A percentile compares a stretch with the other conserved stretches of the same genome.
Evolutionary conservation across 30 jellyfish, hydroid and myxozoan species (phyloP).

Genomic region (Turritopsis rubra): DNA sequence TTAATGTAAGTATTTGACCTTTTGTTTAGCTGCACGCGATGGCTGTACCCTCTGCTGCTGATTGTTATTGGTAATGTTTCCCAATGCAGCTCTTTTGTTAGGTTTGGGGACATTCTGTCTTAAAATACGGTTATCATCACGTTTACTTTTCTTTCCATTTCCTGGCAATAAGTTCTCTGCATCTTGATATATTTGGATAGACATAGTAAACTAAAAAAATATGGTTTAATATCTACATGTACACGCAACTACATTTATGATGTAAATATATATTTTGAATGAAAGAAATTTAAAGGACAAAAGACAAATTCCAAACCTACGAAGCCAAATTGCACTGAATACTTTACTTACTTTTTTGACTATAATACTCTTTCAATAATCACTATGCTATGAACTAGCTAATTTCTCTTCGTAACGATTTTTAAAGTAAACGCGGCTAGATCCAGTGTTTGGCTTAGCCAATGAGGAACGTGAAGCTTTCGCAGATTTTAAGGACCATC

Average conservation of each 20-base stretch:
- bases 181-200: slow-evolving; percentile 37
- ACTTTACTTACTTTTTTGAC: neutral
- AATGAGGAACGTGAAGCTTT: slow-evolving; percentile 5
- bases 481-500: neutral
- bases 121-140: slow-evolving; percentile 32
- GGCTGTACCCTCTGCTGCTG: slow-evolving; percentile 87
- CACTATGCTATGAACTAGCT: neutral
- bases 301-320: neutral
- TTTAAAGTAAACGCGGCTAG: slow-evolving; percentile 45
- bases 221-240: no score
- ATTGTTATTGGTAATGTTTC: slow-evolving; percentile 49
- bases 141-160: slow-evolving; percentile 55
- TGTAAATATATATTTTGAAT: neutral
- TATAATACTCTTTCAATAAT: neutral
- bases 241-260: neutral
- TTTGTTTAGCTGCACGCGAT: slow-evolving; percentile 78
- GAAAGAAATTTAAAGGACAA: neutral
- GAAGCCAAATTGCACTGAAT: neutral
- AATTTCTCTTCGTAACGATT: neutral
- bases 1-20: no score
- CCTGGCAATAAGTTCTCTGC: slow-evolving; percentile 20
- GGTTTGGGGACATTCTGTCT: slow-evolving; percentile 69
- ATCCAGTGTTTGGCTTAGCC: slow-evolving; percentile 26
- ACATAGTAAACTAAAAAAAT: slow-evolving; percentile 6
- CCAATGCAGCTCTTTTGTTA: slow-evolving; percentile 80